These are phyloP conservation scores for Eriocheir sinensis DNA, from an alignment of 1,140 invertebrate genomes.

Conservation along the genomic window DNA sequence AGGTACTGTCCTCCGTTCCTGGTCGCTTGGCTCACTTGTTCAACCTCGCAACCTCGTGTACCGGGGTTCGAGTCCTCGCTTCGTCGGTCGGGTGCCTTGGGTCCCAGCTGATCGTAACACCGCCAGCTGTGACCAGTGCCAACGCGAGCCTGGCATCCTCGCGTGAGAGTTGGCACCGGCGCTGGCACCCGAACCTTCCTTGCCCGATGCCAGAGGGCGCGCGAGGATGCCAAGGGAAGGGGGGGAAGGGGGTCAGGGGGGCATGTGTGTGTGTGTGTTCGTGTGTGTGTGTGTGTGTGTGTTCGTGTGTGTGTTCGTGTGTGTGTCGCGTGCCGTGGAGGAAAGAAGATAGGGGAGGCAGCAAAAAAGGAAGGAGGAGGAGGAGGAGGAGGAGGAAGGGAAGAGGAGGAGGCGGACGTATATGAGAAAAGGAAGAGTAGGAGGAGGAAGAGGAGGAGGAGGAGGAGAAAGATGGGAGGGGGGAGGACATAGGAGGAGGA, in stretches of 20 bases:
- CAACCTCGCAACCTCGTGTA: too few species aligned
- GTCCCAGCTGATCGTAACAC: neutral
- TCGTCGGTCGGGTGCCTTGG: neutral
- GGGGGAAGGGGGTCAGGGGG: neutral
- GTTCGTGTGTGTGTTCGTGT: constrained; percentile 32
- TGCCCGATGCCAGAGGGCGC: neutral
- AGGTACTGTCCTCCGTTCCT: too few species aligned
- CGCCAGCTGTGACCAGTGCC: neutral
- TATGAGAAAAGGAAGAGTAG: neutral
- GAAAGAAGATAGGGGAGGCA: neutral
- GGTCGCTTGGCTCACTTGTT: too few species aligned
- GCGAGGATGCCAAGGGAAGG: neutral
- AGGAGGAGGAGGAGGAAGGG: neutral
- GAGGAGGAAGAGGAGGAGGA: neutral
- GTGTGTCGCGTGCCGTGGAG: neutral
- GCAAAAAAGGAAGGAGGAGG: neutral
- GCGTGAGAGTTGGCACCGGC: neutral
- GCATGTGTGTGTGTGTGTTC: constrained; percentile 46
- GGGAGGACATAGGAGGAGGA: neutral
- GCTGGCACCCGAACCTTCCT: neutral
- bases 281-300: constrained; percentile 55
- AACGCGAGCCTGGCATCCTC: neutral
- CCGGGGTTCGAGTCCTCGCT: neutral
- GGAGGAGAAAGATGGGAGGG: neutral
- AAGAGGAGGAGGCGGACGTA: neutral